Evolutionary conservation across 2,888 invertebrate genomes (phyloP).

Genomic region (Deroplatys truncata): DNA sequence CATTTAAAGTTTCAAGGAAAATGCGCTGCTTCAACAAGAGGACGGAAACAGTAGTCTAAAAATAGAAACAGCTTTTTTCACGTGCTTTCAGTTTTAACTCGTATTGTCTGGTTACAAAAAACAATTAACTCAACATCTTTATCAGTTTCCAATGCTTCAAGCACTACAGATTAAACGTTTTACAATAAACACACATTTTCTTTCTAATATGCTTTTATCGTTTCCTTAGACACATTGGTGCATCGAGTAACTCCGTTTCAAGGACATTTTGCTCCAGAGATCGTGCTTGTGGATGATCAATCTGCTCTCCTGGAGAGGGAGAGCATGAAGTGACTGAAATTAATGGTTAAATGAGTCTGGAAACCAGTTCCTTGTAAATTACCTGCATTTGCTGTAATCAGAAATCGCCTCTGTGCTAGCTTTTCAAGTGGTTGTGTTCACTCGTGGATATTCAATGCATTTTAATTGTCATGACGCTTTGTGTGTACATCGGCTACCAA

Average conservation of each 20-base stretch:
- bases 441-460: background rate
- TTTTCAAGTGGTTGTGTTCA: background rate
- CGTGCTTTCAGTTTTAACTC: too few relatives aligned
- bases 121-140: too few relatives aligned
- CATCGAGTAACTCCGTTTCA: background rate
- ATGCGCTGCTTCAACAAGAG: too few relatives aligned
- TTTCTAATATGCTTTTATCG: background rate
- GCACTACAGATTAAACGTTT: too few relatives aligned
- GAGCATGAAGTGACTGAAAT: background rate
- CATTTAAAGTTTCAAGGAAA: too few relatives aligned
- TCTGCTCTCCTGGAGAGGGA: background rate
- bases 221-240: background rate
- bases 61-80: too few relatives aligned
- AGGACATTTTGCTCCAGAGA: background rate
- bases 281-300: background rate
- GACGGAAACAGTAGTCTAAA: too few relatives aligned
- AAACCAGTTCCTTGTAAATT: background rate
- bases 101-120: too few relatives aligned
- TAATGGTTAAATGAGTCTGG: background rate
- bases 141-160: too few relatives aligned
- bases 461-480: background rate
- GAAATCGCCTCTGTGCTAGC: background rate
- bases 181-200: too few relatives aligned
- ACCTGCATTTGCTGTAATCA: background rate
- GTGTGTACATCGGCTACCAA: background rate